Evolutionary conservation across 2,888 invertebrate genomes (phyloP), one percentile per base, ranked within the genome.

Genomic region (Hyposoter dolosus): DNA sequence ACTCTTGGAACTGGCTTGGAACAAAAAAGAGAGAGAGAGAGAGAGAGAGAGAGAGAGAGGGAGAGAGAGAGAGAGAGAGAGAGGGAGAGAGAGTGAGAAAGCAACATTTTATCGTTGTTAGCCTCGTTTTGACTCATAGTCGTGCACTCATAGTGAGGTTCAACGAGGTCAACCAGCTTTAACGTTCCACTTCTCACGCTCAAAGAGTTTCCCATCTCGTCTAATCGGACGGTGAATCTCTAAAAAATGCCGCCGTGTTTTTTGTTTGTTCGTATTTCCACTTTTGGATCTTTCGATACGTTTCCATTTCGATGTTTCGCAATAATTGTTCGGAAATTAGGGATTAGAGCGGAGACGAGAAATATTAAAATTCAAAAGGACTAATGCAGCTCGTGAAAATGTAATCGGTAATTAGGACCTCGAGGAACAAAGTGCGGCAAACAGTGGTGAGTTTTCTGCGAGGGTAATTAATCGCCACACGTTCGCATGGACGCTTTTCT

Each of bases 401-500:
- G 56, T 65, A 74, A 85, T 82, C 72, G 43, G 69, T 83, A 66
- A 82, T 69, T 79, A 79, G 23, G 63, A 66, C 68, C 28, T 69
- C 43, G 63, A 82, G 63, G 45, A 40, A 69, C 66, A 40, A 53
- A 76, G 47, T 47, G 50, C 5, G n/a, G n/a, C 47, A n/a, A 65
- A 10, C 23, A 17, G 50, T 65, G 28, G 19, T 66, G 68, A 32
- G 28, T 76, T 85, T 82, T 80, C 65, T 40, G 74, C 5, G 87
- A 60, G 84, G 86, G 89, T 92, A 93, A 94, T 93, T 94, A 94
- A 94, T 93, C 90, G 92, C 92, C 91, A 93, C 91, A 92, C 90
- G 91, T 90, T 92, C 90, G 91, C 50, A 79, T 91, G 91, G 90
- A 91, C 90, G 90, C 81, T 63, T n/a, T 35, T 19, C 69, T 35